A percentile compares a stretch with the other conserved stretches of the same genome.
Evolutionary conservation across 2,888 invertebrate genomes (phyloP).

Genomic region (Cerastoderma edule): DNA sequence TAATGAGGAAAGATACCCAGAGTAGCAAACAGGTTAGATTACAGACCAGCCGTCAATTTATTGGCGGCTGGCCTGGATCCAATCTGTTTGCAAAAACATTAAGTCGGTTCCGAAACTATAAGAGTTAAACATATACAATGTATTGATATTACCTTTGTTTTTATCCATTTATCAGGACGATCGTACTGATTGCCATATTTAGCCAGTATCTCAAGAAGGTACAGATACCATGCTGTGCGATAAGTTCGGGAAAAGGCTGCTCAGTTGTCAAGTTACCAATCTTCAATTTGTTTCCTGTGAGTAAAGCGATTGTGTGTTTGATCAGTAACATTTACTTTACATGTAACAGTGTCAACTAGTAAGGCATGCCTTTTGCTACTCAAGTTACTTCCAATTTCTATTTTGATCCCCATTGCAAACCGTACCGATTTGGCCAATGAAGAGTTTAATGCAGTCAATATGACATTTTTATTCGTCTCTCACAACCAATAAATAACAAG

Average conservation of each 20-base stretch:
- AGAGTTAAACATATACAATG: neutral
- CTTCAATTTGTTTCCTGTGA: constrained; percentile 77
- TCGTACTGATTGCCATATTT: constrained; percentile 90
- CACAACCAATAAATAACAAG: too few relatives aligned
- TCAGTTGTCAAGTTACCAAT: constrained; percentile 51
- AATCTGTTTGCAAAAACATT: too few relatives aligned
- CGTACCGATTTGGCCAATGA: neutral
- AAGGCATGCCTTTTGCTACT: too few relatives aligned
- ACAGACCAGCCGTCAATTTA: too few relatives aligned
- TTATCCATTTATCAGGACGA: constrained; percentile 86
- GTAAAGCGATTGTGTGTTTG: too few relatives aligned
- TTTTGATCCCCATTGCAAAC: neutral
- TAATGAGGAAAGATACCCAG: too few relatives aligned
- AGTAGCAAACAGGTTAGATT: too few relatives aligned
- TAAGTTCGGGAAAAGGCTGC: constrained; percentile 72
- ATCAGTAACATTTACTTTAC: too few relatives aligned
- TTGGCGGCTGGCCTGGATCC: too few relatives aligned
- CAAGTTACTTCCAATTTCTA: neutral
- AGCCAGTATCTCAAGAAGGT: constrained; percentile 88
- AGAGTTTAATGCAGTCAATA: neutral
- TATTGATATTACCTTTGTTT: neutral
- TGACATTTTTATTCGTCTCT: too few relatives aligned
- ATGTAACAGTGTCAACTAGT: neutral
- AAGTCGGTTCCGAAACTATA: too few relatives aligned
- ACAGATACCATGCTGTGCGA: constrained; percentile 59